A percentile compares a stretch with the other conserved stretches of the same genome.
These are phyloP conservation scores for Sepiola atlantica DNA, from an alignment of 2,888 invertebrate genomes.

Conservation along the genomic window DNA sequence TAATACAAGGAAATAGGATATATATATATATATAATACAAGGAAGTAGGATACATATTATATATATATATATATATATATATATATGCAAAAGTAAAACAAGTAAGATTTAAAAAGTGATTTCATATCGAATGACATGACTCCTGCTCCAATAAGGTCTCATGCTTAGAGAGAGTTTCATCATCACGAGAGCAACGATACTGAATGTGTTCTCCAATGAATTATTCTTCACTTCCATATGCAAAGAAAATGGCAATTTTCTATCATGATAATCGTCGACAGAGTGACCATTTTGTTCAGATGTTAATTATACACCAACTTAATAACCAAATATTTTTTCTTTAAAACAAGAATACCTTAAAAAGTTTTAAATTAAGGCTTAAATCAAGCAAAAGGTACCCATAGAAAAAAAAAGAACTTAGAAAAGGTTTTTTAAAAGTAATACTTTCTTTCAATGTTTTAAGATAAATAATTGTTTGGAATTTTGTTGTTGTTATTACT, in stretches of 20 bases:
- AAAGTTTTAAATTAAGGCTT: background rate
- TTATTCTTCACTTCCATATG: background rate
- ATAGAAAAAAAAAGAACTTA: background rate
- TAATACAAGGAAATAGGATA: no score
- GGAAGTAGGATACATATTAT: no score
- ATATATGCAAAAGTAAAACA: background rate
- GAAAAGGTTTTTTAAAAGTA: background rate
- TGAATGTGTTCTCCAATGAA: background rate
- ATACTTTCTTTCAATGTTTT: background rate
- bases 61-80: no score
- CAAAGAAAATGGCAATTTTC: no score
- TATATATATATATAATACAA: no score
- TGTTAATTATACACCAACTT: background rate
- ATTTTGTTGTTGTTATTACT: background rate
- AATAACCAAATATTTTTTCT: background rate
- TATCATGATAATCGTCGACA: background rate
- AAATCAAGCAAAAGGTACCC: background rate
- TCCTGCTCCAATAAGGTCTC: background rate
- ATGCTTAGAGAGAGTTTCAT: background rate
- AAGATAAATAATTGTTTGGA: background rate
- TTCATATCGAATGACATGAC: background rate
- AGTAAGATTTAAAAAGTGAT: background rate
- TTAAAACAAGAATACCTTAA: background rate
- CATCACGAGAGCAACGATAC: background rate
- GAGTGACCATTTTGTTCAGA: background rate